Conservation (phyloP, 2,888 invertebrate species). For the Arenicola marina region DNA sequence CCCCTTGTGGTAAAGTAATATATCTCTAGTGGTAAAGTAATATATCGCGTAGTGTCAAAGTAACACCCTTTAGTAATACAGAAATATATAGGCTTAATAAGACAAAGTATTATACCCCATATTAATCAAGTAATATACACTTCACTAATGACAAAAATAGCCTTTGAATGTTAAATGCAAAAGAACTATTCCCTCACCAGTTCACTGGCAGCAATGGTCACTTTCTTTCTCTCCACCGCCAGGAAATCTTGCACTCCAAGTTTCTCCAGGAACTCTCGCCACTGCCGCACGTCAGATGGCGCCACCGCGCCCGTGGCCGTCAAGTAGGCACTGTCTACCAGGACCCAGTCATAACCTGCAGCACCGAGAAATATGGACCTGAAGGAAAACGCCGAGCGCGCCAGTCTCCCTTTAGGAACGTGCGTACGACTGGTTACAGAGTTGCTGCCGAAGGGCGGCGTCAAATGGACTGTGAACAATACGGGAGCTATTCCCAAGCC, state of each 20-base stretch:
- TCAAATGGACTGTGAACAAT: too few species aligned
- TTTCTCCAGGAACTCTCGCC: constrained; percentile 49
- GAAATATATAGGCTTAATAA: constrained; percentile 5
- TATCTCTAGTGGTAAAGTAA: too few species aligned
- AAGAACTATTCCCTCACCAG: constrained; percentile 30
- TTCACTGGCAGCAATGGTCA: constrained; percentile 31
- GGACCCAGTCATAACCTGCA: constrained; percentile 53
- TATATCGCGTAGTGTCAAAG: too few species aligned
- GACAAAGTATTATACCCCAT: not conserved
- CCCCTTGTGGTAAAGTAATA: too few species aligned
- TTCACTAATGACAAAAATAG: not conserved
- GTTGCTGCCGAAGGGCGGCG: too few species aligned
- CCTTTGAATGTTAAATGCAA: not conserved
- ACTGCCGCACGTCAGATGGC: constrained; percentile 37
- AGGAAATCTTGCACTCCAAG: constrained; percentile 52
- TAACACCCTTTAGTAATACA: too few species aligned
- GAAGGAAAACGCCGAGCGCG: too few species aligned
- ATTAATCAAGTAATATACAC: not conserved
- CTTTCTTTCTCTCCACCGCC: constrained; percentile 34
- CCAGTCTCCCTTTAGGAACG: too few species aligned
- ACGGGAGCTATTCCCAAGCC: too few species aligned
- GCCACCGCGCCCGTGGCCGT: constrained; percentile 10
- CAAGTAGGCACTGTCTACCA: constrained; percentile 49
- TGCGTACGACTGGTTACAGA: too few species aligned
- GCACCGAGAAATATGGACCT: too few species aligned